Evolutionary conservation across 2,888 invertebrate species (phyloP), one percentile per base, ranked within the genome.

Genomic region (Brenthis hecate): DNA sequence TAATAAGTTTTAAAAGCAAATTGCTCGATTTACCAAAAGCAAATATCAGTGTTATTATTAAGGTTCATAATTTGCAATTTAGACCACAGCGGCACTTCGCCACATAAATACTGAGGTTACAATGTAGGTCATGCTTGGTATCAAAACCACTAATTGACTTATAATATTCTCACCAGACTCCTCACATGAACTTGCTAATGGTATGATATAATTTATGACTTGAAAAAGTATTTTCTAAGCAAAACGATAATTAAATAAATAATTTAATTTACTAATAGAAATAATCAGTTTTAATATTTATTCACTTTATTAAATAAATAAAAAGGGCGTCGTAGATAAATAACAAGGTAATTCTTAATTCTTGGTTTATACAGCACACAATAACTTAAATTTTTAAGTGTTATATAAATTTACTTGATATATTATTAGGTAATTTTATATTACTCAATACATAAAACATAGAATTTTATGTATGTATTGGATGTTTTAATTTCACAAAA

Each of bases 121-220:
- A 50, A 68, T 70, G 63, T 68, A 72, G 72, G 72, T 60, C 70
- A 64, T 55, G 66, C 63, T 72, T 66, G 66, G 68, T 56, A 51
- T 63, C 64, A 62, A 65, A 68, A 70, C 70, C 72, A 53, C 72
- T 72, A 72, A 70, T 72, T 72, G 70, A 68, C 68, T 72, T 66
- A 65, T 63, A 65, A 72, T 72, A 70, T 65, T 53, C 64, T 14
- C 56, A 16, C 32, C 48, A 63, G 62, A 69, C 55, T 51, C 28
- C 47, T 56, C 62, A 43, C 32, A 36, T 16, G 53, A 54, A 54
- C 53, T 53, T 62, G 53, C 1, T 19, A 19, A 19, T 19, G 19
- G 6, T 53, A 16, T 16, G 6, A 4, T 16, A 14, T 4, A 16
- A 11, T 11, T 16, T 53, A 11, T 43, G 11, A 16, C 16, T 53